Evolutionary conservation across 2,888 invertebrate genomes (phyloP).

Genomic region (Entomobrya multifasciata): DNA sequence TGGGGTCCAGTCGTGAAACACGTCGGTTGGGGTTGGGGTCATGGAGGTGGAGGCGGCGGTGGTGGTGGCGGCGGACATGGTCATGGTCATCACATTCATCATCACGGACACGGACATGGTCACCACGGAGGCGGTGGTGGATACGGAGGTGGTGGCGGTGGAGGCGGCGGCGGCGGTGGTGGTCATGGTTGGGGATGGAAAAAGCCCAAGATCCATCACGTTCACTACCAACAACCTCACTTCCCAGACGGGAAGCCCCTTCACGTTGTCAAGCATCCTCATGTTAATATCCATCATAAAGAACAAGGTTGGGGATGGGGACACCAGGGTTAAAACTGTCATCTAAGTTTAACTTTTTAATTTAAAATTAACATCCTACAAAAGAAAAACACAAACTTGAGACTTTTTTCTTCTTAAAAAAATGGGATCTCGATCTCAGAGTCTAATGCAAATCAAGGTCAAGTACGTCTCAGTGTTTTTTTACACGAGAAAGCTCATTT

Average conservation of each 20-base stretch:
- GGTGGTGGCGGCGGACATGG: constrained; percentile 54
- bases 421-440: constrained; percentile 69
- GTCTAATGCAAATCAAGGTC: constrained; percentile 43
- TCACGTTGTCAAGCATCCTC: constrained; percentile 70
- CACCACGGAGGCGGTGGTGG: constrained; percentile 57
- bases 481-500: background rate
- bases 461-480: constrained; percentile 46
- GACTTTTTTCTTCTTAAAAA: constrained; percentile 49
- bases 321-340: background rate
- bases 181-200: constrained; percentile 73
- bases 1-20: constrained; percentile 78
- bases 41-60: constrained; percentile 61
- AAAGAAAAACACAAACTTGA: constrained; percentile 31
- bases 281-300: constrained; percentile 55
- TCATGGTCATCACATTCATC: constrained; percentile 40
- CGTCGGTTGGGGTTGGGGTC: constrained; percentile 60
- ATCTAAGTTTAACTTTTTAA: background rate
- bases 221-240: constrained; percentile 69
- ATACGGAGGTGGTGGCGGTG: constrained; percentile 61
- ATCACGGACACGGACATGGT: constrained; percentile 50
- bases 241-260: constrained; percentile 71
- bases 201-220: constrained; percentile 68
- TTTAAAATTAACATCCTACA: constrained; percentile 44
- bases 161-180: constrained; percentile 66
- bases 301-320: constrained; percentile 58